A percentile compares a stretch with the other conserved stretches of the same genome.
Conservation (phyloP, 2,888 invertebrate genomes). For the Agonopterix alstromeriana region DNA sequence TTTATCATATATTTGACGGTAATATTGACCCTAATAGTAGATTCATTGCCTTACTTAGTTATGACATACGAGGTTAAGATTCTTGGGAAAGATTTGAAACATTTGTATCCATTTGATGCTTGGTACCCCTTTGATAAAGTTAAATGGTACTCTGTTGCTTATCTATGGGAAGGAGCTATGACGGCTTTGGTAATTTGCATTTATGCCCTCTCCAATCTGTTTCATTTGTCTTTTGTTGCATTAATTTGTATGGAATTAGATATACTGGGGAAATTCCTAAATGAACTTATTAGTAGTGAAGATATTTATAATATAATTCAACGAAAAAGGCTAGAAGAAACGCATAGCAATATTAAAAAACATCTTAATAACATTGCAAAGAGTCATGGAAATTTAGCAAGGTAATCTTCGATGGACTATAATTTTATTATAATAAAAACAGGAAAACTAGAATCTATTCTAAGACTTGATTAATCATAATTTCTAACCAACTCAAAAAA, state of each 20-base stretch:
- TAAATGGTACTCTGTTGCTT: constrained; percentile 47
- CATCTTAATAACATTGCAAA: constrained; percentile 43
- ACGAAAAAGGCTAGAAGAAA: constrained; percentile 12
- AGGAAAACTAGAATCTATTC: constrained; percentile 7
- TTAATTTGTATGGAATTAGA: constrained; percentile 56
- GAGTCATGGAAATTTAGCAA: constrained; percentile 38
- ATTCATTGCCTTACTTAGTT: constrained; percentile 47
- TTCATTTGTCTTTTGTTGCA: constrained; percentile 39
- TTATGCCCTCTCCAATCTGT: constrained; percentile 38
- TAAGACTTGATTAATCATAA: too few relatives aligned
- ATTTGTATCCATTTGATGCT: constrained; percentile 54
- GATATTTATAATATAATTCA: constrained; percentile 28
- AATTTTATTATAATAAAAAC: constrained; percentile 2
- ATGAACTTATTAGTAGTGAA: constrained; percentile 31
- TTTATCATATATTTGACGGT: constrained; percentile 40
- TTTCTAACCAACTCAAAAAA: too few relatives aligned
- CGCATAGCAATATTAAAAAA: constrained; percentile 26
- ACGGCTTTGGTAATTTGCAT: constrained; percentile 45
- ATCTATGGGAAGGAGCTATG: constrained; percentile 54
- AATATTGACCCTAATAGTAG: constrained; percentile 32
- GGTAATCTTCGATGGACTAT: constrained; percentile 22
- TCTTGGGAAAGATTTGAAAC: constrained; percentile 27
- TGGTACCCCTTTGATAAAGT: constrained; percentile 64
- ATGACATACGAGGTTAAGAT: constrained; percentile 41
- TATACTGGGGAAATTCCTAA: constrained; percentile 38